A percentile compares a stretch with the other conserved stretches of the same genome.
Conservation (phyloP, 2,113 vertebrate genomes). For the Hemichromis elongatus region DNA sequence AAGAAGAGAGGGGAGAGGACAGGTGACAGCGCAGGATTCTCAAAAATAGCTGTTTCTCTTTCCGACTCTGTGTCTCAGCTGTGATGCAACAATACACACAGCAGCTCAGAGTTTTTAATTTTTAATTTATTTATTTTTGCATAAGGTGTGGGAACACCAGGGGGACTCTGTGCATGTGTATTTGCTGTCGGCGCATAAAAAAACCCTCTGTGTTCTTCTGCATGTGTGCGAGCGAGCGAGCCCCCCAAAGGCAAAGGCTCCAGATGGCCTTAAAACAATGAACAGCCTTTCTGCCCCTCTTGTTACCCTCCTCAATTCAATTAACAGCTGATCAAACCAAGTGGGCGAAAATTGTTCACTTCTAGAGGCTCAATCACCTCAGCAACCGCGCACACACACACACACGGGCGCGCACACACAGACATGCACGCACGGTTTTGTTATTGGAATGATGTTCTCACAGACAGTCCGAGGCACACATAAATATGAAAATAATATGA, state of each 20-base stretch:
- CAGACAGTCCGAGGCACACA: not conserved
- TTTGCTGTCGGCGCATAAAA: not conserved
- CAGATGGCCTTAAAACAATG: constrained; percentile 57
- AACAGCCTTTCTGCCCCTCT: constrained; percentile 35
- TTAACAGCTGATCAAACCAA: constrained; percentile 48
- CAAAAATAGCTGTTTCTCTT: not conserved
- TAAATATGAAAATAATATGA: not conserved
- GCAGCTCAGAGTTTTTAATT: not conserved
- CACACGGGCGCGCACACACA: not conserved
- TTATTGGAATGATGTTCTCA: not conserved
- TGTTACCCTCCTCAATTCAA: constrained; percentile 43
- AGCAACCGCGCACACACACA: not conserved
- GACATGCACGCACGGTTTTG: not conserved
- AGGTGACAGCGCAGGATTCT: not conserved
- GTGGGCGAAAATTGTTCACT: not conserved
- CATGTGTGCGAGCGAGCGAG: not conserved
- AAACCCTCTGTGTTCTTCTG: not conserved
- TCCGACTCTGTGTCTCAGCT: not conserved
- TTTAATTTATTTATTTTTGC: not conserved
- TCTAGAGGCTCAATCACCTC: constrained; percentile 14
- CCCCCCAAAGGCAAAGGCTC: not conserved
- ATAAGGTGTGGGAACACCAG: not conserved
- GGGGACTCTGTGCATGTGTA: not conserved
- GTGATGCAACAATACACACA: not conserved
- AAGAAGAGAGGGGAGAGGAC: not conserved